These are phyloP conservation scores for Gryllus bimaculatus DNA, from an alignment of 1,140 invertebrate genomes.

Conservation along the genomic window DNA sequence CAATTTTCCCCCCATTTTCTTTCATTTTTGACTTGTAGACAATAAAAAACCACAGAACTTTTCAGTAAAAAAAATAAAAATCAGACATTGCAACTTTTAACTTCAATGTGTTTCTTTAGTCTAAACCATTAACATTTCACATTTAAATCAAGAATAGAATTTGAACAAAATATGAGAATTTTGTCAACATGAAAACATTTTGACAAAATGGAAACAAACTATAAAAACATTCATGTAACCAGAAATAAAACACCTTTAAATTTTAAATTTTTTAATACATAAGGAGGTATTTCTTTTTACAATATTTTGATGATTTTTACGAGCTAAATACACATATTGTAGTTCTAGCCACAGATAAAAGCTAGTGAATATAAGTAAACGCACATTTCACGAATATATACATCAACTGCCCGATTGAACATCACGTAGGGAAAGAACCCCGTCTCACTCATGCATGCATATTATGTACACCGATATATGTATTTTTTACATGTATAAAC, in stretches of 20 bases:
- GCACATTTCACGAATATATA: neutral
- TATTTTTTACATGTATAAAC: neutral
- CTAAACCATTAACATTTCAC: no score
- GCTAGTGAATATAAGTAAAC: neutral
- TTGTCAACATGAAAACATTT: no score
- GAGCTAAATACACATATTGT: neutral
- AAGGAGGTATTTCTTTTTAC: neutral
- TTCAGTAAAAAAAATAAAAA: no score
- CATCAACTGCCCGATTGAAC: neutral
- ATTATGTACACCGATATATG: neutral
- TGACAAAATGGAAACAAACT: no score
- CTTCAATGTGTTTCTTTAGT: no score
- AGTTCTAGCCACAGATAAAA: neutral
- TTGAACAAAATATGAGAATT: no score
- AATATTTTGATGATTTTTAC: neutral
- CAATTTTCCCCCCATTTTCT: no score
- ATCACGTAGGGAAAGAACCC: neutral
- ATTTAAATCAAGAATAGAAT: no score
- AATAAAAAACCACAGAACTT: no score
- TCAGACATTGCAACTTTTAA: no score
- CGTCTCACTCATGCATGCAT: neutral
- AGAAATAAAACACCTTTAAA: neutral
- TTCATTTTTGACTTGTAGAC: no score
- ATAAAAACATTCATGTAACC: no score
- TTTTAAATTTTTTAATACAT: neutral